These are phyloP conservation scores for Chamaea fasciata DNA, from an alignment of 2,113 vertebrate genomes.

Conservation along the genomic window DNA sequence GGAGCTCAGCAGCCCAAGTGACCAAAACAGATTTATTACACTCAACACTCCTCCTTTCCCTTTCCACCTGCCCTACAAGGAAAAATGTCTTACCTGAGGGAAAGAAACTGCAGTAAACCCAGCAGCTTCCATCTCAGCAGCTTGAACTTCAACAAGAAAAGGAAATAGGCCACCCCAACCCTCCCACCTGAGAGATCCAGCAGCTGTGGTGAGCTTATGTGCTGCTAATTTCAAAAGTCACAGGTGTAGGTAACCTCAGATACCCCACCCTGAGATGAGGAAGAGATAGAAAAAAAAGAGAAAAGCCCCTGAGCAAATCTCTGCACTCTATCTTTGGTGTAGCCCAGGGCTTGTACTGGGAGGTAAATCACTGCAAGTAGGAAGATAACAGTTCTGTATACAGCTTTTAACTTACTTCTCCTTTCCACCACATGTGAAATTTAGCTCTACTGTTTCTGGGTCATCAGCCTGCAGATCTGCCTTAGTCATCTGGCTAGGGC, in stretches of 20 bases:
- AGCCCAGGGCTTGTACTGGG: not conserved
- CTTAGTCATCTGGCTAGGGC: not conserved
- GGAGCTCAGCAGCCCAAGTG: not conserved
- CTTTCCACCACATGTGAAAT: not conserved
- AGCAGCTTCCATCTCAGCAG: not conserved
- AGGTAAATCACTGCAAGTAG: not conserved
- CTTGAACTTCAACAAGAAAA: not conserved
- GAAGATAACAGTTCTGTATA: not conserved
- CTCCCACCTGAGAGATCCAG: not conserved
- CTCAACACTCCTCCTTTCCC: not conserved
- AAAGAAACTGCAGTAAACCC: not conserved
- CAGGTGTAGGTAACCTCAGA: not conserved
- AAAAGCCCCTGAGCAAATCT: not conserved
- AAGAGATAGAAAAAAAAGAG: not conserved
- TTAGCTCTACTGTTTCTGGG: not conserved
- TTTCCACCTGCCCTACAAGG: not conserved
- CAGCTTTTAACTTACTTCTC: not conserved
- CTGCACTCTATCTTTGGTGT: not conserved
- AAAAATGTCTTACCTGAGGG: not conserved
- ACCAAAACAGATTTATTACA: not conserved
- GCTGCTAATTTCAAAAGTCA: not conserved
- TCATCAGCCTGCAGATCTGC: not conserved
- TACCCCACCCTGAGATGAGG: not conserved
- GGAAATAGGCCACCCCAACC: fast-evolving
- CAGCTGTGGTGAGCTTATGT: not conserved